A percentile compares a stretch with the other conserved stretches of the same genome.
These are phyloP conservation scores for Noctua fimbriata DNA, from an alignment of 2,888 invertebrate species.

Conservation along the genomic window DNA sequence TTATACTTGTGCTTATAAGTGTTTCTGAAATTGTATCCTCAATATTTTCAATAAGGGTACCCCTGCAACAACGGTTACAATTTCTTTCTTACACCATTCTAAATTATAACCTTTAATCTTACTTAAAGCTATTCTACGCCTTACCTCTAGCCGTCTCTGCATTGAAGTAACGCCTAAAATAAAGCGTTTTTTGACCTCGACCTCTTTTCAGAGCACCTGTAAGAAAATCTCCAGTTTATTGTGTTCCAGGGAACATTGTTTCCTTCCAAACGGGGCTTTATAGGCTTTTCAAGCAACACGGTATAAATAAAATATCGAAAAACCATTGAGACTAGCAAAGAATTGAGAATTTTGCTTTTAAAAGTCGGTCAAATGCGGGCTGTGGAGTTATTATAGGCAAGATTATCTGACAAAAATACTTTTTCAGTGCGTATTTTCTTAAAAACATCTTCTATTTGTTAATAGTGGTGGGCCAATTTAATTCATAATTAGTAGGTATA, in stretches of 20 bases:
- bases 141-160: constrained; percentile 5
- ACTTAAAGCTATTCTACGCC: neutral
- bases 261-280: constrained; percentile 55
- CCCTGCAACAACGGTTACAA: constrained; percentile 4
- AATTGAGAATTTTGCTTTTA: constrained; percentile 39
- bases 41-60: neutral
- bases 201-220: constrained; percentile 48
- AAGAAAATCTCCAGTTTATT: constrained; percentile 57
- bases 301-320: constrained; percentile 65
- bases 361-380: constrained; percentile 31
- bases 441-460: neutral
- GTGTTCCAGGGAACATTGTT: constrained; percentile 55
- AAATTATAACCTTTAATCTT: neutral
- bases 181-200: constrained; percentile 45
- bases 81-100: neutral
- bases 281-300: constrained; percentile 45
- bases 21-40: too few relatives aligned
- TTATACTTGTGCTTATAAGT: too few relatives aligned
- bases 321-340: constrained; percentile 52
- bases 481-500: neutral
- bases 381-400: neutral
- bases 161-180: constrained; percentile 37
- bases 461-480: neutral
- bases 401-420: neutral
- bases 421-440: neutral